Conservation (phyloP, 2,113 vertebrate species). For the Ptyas mucosa region DNA sequence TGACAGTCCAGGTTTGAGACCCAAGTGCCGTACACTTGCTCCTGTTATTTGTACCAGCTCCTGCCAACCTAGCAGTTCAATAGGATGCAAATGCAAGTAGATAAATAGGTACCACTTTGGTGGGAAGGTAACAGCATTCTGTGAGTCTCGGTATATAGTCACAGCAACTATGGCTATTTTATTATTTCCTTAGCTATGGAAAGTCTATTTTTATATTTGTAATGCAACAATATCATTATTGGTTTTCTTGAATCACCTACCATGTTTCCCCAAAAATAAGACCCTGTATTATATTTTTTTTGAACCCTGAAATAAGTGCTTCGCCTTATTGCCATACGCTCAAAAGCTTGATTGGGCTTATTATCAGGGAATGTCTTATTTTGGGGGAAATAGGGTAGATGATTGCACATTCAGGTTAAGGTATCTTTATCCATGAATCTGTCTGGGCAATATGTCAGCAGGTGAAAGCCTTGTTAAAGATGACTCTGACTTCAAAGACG, state of each 20-base stretch:
- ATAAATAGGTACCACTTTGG: not conserved
- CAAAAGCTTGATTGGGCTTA: no score
- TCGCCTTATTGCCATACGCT: no score
- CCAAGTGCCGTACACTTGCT: not conserved
- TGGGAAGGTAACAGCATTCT: not conserved
- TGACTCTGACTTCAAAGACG: not conserved
- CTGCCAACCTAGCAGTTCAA: not conserved
- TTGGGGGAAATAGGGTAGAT: no score
- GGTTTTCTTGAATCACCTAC: slow-evolving; percentile 34
- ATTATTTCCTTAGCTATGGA: not conserved
- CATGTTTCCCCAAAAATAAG: no score
- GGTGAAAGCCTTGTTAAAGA: not conserved
- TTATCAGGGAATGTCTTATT: no score
- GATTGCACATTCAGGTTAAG: slow-evolving; percentile 16
- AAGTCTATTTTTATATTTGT: slow-evolving; percentile 24
- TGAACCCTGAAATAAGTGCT: no score
- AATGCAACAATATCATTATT: slow-evolving; percentile 37
- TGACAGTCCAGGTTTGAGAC: not conserved
- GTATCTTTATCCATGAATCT: not conserved
- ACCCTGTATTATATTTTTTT: no score
- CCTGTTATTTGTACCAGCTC: not conserved
- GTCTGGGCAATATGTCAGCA: not conserved
- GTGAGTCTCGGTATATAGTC: not conserved
- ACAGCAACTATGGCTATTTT: not conserved
- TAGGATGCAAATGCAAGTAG: not conserved